Conservation (phyloP, 2,113 vertebrate species). For the Stegastes partitus region DNA sequence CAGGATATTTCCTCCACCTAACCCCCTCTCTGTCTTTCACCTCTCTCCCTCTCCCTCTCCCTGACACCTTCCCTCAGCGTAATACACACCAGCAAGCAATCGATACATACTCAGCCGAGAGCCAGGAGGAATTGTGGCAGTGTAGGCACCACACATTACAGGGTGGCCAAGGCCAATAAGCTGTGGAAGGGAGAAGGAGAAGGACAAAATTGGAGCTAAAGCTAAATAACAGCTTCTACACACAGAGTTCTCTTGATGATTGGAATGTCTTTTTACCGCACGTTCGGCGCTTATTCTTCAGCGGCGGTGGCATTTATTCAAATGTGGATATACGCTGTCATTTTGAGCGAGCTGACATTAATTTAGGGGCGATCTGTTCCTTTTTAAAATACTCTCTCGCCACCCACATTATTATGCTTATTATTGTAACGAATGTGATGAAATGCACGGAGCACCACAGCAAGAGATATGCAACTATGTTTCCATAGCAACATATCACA, state of each 20-base stretch:
- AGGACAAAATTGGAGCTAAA: slow-evolving; percentile 61
- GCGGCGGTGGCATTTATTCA: slow-evolving; percentile 39
- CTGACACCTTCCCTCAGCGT: slow-evolving; percentile 80
- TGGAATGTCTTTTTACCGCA: slow-evolving; percentile 23
- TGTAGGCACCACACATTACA: slow-evolving; percentile 82
- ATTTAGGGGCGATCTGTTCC: slow-evolving; percentile 58
- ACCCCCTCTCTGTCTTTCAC: slow-evolving; percentile 66
- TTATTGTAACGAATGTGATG: slow-evolving; percentile 67
- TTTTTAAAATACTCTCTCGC: slow-evolving; percentile 62
- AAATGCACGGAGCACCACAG: slow-evolving; percentile 57
- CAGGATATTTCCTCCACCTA: slow-evolving; percentile 71
- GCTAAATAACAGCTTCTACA: slow-evolving; percentile 71
- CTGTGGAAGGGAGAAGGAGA: slow-evolving; percentile 67
- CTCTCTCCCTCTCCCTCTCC: slow-evolving; percentile 35
- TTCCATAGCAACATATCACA: slow-evolving; percentile 80
- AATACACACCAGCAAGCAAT: slow-evolving; percentile 84
- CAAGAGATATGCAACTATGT: slow-evolving; percentile 71
- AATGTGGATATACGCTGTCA: slow-evolving; percentile 56
- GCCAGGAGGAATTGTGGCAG: slow-evolving; percentile 85
- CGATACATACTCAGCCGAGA: slow-evolving; percentile 82
- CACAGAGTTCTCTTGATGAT: slow-evolving; percentile 45
- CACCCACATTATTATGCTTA: slow-evolving; percentile 68
- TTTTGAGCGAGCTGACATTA: slow-evolving; percentile 52
- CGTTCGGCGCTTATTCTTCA: slow-evolving; percentile 49
- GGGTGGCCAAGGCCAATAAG: slow-evolving; percentile 82